phyloP scores from a whole-genome alignment of 2,888 invertebrate genomes.

The Strigamia transsilvanica region DNA sequence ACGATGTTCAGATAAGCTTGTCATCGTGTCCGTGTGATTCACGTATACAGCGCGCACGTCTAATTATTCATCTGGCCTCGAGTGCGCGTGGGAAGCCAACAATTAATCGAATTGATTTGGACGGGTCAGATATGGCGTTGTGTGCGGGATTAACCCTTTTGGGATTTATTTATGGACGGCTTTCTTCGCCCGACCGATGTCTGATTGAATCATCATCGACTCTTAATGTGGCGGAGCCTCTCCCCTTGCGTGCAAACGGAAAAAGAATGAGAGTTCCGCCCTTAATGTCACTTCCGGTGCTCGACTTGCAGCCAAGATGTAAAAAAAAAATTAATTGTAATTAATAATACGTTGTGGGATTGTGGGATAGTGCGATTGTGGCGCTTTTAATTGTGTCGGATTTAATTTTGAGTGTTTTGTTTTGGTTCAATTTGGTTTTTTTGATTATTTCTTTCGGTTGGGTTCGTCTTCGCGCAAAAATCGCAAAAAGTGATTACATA shows the following conservation, averaged over 20 bases:
- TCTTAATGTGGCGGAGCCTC: constrained; percentile 33
- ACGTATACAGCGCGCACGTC: neutral
- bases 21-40: constrained; percentile 12
- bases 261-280: neutral
- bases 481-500: constrained; percentile 1
- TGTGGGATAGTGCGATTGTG: neutral
- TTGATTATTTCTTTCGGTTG: neutral
- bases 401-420: neutral
- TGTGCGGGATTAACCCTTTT: too few species aligned
- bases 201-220: constrained; percentile 48
- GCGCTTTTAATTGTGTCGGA: neutral
- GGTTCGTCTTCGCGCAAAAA: neutral
- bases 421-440: neutral
- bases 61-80: neutral
- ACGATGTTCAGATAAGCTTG: constrained; percentile 40
- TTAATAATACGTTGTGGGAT: neutral
- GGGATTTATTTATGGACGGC: neutral
- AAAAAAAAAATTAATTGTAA: neutral
- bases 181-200: neutral
- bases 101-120: neutral
- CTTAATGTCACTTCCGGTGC: neutral
- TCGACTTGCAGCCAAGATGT: neutral
- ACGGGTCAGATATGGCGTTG: neutral
- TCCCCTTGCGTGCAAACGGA: constrained; percentile 27
- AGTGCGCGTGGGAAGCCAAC: neutral